Conservation (phyloP, 2,888 invertebrate genomes). For the Ichneumon xanthorius region DNA sequence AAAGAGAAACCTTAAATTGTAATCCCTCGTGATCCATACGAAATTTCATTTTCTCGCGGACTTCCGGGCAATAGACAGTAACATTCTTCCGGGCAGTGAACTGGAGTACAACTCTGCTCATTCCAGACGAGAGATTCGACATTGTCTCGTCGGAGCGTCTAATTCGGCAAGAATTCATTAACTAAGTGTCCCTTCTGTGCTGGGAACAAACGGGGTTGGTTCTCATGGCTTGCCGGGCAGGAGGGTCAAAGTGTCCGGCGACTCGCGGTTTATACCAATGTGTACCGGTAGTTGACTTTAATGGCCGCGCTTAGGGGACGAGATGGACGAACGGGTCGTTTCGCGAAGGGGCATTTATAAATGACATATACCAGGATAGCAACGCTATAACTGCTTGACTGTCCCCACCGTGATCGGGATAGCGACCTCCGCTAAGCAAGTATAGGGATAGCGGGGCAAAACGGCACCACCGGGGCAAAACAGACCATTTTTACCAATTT, state of each 20-base stretch:
- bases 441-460: neutral
- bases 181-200: slow-evolving; percentile 72
- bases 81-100: neutral
- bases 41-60: slow-evolving; percentile 5
- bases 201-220: slow-evolving; percentile 20
- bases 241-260: slow-evolving; percentile 58
- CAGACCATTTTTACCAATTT: no score
- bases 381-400: slow-evolving; percentile 79
- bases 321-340: slow-evolving; percentile 84
- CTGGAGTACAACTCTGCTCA: neutral
- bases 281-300: slow-evolving; percentile 80
- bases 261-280: slow-evolving; percentile 73
- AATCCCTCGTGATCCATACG: neutral
- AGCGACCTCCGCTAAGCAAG: neutral
- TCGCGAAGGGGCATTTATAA: slow-evolving; percentile 83
- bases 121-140: slow-evolving; percentile 12
- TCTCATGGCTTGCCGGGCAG: slow-evolving; percentile 1
- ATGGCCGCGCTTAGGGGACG: slow-evolving; percentile 83
- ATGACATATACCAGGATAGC: slow-evolving; percentile 79
- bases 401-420: slow-evolving; percentile 31
- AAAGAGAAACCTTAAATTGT: no score
- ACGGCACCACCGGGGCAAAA: neutral
- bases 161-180: slow-evolving; percentile 76
- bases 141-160: slow-evolving; percentile 46
- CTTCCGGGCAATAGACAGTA: neutral